Evolutionary conservation across 2,888 invertebrate genomes (phyloP).

Genomic region (Gymnosoma rotundatum): DNA sequence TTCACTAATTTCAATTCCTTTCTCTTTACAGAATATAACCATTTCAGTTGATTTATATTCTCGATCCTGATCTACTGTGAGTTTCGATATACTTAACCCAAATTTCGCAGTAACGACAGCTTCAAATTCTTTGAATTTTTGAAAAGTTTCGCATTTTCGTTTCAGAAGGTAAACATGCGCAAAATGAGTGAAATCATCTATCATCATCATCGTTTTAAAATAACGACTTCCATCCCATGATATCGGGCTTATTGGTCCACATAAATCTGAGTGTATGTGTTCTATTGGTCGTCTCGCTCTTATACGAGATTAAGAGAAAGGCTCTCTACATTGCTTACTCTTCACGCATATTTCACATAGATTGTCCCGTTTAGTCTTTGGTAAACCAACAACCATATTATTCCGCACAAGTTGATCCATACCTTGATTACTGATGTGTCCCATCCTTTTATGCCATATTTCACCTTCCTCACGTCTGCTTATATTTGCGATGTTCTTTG

Average conservation of each 20-base stretch:
- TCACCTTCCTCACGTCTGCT: neutral
- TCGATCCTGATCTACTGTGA: slow-evolving; percentile 66
- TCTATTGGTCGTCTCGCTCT: neutral
- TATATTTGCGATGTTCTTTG: neutral
- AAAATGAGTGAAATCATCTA: too few species aligned
- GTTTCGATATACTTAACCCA: slow-evolving; percentile 40
- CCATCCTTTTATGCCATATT: neutral
- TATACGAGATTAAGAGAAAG: slow-evolving; percentile 36
- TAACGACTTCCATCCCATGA: too few species aligned
- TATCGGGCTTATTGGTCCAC: too few species aligned
- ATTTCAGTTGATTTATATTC: slow-evolving; percentile 72
- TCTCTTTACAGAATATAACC: slow-evolving; percentile 4
- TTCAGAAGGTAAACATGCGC: too few species aligned
- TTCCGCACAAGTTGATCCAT: neutral
- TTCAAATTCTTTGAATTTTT: too few species aligned
- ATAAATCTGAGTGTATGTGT: neutral
- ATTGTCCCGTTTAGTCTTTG: neutral
- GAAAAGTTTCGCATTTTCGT: too few species aligned
- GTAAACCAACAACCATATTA: neutral
- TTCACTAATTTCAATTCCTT: too few species aligned
- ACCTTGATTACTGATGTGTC: neutral
- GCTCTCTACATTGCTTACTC: slow-evolving; percentile 31
- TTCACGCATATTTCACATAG: neutral
- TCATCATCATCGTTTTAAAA: too few species aligned
- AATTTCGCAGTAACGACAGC: too few species aligned